Base-by-base conservation (phyloP, 2,113 vertebrate genomes). In the Xiphophorus maculatus region DNA sequence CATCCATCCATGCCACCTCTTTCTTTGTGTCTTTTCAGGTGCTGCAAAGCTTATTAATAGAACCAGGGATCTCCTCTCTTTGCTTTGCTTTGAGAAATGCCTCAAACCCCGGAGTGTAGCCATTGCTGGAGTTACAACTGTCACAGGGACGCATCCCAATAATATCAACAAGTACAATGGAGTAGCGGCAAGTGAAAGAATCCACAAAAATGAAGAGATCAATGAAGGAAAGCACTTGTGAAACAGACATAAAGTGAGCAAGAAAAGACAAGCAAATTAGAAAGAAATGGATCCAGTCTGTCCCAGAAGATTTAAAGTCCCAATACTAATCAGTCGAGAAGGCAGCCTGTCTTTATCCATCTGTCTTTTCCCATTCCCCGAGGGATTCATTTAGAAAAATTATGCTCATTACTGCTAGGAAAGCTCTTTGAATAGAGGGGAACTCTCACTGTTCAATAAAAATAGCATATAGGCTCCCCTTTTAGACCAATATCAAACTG, bases 71-170 rank as follows among this genome's bases (percentile, higher is more conserved):
- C 30, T 71, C 37, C 1, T 32, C 69, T 48, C 63, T 68, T 9
- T 72, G 68, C 79, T 69, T 73, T 54, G 22, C 83, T 30, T 30
- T 30, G 29, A 58, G 25, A 58, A 58, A 76, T 33, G 44, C 63
- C 66, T 74, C 71, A 68, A 74, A 69, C 81, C 69, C 83, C 4
- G 1, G 80, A 80, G 80, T 67, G 54, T 42, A 74, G 74, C 69
- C 62, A 87, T 91, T 88, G 76, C 89, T 85, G 81, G 78, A 87
- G 90, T 76, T 82, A 93, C 88, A 81, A 83, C 25, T 58, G 35
- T 67, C 85, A 74, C 60, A 71, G 75, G 83, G 76, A 63, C 71
- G 64, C 9, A 37, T 72, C 76, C 76, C 58, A 44, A 76, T 83
- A 80, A 78, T 33, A 87, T 81, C 61, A 83, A 73, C 60, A 76